phyloP scores from a whole-genome alignment of 2,113 vertebrate species.

The Rhineura floridana region DNA sequence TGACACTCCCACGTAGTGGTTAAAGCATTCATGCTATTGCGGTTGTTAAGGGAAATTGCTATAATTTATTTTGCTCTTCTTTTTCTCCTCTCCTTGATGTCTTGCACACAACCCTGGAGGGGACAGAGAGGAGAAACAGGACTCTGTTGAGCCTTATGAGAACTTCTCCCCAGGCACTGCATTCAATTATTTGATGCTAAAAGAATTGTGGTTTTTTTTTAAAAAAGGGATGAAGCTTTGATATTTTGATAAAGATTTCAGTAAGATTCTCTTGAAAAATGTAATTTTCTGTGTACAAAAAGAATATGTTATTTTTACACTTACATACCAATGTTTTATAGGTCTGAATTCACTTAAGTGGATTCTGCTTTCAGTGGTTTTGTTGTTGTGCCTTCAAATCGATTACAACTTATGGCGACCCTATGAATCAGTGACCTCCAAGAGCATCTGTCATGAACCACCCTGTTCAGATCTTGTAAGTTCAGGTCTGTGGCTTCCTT shows the following conservation, averaged over 20 bases:
- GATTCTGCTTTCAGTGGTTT: slow-evolving; percentile 25
- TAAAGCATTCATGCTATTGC: slow-evolving; percentile 59
- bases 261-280: not conserved
- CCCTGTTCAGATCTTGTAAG: too few species aligned
- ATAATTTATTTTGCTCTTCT: slow-evolving; percentile 74
- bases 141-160: not conserved
- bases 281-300: slow-evolving; percentile 25
- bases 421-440: too few species aligned
- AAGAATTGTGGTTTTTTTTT: slow-evolving; percentile 26
- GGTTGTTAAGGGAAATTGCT: slow-evolving; percentile 71
- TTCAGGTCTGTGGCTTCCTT: too few species aligned
- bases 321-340: not conserved
- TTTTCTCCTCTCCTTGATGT: slow-evolving; percentile 72
- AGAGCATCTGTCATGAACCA: too few species aligned
- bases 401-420: too few species aligned
- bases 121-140: not conserved
- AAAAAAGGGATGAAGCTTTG: slow-evolving; percentile 40
- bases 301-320: not conserved
- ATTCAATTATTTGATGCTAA: not conserved
- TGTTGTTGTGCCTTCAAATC: too few species aligned
- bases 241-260: slow-evolving; percentile 27
- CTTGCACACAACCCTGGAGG: not conserved
- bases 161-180: too few species aligned
- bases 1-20: slow-evolving; percentile 71
- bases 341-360: not conserved